Conservation (phyloP, 2,888 invertebrate genomes). For the Aphodius granarius region DNA sequence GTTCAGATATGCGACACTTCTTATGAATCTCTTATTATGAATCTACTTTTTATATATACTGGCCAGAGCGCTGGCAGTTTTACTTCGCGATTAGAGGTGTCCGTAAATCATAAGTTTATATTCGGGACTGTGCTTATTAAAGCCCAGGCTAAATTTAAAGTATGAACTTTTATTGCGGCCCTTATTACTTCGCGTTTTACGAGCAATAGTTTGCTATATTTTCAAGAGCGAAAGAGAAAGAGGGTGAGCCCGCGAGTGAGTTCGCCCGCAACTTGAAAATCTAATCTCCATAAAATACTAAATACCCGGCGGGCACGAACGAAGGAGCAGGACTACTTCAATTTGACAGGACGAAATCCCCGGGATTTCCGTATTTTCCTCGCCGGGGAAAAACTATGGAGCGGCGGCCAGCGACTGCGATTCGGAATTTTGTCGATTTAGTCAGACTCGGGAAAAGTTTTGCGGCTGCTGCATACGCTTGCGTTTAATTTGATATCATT, state of each 20-base stretch:
- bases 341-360: not conserved
- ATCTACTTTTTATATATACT: not conserved
- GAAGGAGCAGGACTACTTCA: not conserved
- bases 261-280: not conserved
- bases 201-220: conserved; percentile 10
- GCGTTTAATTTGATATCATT: not conserved
- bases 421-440: not conserved
- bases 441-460: not conserved
- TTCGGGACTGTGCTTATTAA: not conserved
- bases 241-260: too few relatives aligned
- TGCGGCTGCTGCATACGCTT: not conserved
- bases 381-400: not conserved
- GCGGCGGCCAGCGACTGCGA: not conserved
- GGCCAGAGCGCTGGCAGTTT: not conserved
- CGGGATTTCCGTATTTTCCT: not conserved
- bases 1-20: not conserved
- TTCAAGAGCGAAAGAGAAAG: conserved; percentile 1
- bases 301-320: conserved; percentile 1
- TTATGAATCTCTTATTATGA: too few relatives aligned
- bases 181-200: conserved; percentile 8
- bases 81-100: not conserved
- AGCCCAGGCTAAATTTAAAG: conserved; percentile 3
- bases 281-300: conserved; percentile 14
- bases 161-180: conserved; percentile 4
- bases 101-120: not conserved